phyloP scores from a whole-genome alignment of 2,113 vertebrate species.

The Tachuris rubrigastra region DNA sequence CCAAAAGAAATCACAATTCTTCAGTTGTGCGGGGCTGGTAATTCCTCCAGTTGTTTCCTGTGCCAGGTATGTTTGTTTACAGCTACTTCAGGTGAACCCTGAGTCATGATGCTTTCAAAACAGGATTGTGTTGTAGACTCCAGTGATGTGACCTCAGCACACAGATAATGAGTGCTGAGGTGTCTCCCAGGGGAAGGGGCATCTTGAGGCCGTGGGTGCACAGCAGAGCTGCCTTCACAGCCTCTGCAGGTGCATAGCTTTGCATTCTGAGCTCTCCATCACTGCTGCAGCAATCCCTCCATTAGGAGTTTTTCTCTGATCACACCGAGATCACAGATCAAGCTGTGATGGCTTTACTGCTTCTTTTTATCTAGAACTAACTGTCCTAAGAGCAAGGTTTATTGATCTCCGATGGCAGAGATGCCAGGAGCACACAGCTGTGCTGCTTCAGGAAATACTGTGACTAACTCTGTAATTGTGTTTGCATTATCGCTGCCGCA shows the following conservation, averaged over 20 bases:
- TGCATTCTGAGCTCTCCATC: not conserved
- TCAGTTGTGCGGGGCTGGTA: not conserved
- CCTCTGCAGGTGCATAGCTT: not conserved
- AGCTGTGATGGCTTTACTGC: not conserved
- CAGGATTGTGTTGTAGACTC: not conserved
- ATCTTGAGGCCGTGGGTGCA: not conserved
- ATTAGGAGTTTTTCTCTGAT: not conserved
- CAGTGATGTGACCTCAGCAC: not conserved
- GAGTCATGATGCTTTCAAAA: not conserved
- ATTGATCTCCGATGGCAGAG: not conserved
- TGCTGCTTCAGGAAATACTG: not conserved
- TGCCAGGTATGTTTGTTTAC: not conserved
- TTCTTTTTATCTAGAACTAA: conserved; percentile 9
- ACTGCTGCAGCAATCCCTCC: not conserved
- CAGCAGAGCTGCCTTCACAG: not conserved
- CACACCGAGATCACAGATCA: not conserved
- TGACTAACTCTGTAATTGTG: not conserved
- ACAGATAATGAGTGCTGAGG: not conserved
- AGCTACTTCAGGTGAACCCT: not conserved
- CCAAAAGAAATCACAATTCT: not conserved
- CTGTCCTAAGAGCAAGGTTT: not conserved
- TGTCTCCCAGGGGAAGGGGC: not conserved
- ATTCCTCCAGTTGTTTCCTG: not conserved
- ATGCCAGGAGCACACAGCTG: not conserved
- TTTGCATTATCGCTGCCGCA: not conserved